A percentile compares a stretch with the other conserved stretches of the same genome.
Evolutionary conservation across 64 coral and sea anemone species (phyloP).

Genomic region (Montipora foliosa): DNA sequence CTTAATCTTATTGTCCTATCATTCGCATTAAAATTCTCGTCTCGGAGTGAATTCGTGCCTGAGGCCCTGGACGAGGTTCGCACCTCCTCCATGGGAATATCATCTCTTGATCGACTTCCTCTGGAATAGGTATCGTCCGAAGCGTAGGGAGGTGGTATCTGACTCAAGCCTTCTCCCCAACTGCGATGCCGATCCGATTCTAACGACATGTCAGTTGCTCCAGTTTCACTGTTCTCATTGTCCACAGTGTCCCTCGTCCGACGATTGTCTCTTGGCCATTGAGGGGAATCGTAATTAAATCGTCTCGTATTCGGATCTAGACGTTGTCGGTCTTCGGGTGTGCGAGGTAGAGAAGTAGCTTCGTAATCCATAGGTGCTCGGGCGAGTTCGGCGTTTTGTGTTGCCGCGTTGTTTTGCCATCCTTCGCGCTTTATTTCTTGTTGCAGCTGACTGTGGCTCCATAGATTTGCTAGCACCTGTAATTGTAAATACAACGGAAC

Average conservation of each 20-base stretch:
- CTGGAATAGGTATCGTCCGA: slow-evolving; percentile 47
- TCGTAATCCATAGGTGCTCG: slow-evolving; percentile 82
- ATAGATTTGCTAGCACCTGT: slow-evolving; percentile 78
- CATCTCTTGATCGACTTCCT: slow-evolving; percentile 35
- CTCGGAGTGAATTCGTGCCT: slow-evolving; percentile 12
- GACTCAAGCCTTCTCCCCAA: slow-evolving; percentile 76
- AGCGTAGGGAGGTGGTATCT: slow-evolving; percentile 65
- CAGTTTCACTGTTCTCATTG: slow-evolving; percentile 18
- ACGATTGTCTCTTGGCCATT: slow-evolving; percentile 11
- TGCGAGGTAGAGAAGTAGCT: slow-evolving; percentile 68
- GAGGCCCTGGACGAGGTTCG: slow-evolving; percentile 1
- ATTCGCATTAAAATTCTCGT: slow-evolving; percentile 22
- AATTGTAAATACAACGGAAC: neutral
- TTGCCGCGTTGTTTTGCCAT: slow-evolving; percentile 68
- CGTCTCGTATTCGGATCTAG: slow-evolving; percentile 16
- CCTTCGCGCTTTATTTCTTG: slow-evolving; percentile 88
- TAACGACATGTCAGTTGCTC: slow-evolving; percentile 41
- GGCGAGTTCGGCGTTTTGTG: slow-evolving; percentile 48
- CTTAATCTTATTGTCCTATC: slow-evolving; percentile 36
- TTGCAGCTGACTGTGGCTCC: slow-evolving; percentile 67
- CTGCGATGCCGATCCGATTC: slow-evolving; percentile 45
- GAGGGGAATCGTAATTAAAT: neutral
- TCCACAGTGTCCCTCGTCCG: slow-evolving; percentile 26
- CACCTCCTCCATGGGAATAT: slow-evolving; percentile 24
- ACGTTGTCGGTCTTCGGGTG: slow-evolving; percentile 41